Conservation (phyloP, 2,113 vertebrate species). For the Aldabrachelys gigantea region DNA sequence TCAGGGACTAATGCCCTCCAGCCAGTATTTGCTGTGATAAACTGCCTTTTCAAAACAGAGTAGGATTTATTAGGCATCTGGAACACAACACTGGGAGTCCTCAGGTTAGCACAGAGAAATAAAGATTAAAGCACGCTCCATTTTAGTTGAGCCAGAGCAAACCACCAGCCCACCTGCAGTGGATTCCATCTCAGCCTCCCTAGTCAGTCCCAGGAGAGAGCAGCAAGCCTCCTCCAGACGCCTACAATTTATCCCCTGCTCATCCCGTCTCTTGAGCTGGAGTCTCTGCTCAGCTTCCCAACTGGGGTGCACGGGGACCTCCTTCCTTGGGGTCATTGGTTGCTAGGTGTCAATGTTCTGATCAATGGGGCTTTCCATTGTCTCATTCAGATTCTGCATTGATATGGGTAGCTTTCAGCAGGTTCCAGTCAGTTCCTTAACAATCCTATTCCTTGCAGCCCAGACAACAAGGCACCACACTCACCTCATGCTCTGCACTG, state of each 20-base stretch:
- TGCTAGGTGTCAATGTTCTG: background rate
- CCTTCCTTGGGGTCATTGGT: background rate
- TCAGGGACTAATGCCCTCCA: background rate
- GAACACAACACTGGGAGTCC: background rate
- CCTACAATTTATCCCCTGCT: background rate
- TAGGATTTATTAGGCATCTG: background rate
- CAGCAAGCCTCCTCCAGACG: background rate
- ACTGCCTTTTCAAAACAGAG: background rate
- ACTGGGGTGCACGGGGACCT: background rate
- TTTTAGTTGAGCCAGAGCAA: background rate
- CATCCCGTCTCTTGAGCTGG: background rate
- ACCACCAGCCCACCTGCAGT: background rate
- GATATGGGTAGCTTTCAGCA: background rate
- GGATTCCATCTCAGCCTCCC: background rate
- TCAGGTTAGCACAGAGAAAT: background rate
- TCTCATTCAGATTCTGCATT: background rate
- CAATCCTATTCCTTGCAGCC: background rate
- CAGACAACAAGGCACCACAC: background rate
- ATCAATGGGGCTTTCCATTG: background rate
- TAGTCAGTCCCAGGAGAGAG: background rate
- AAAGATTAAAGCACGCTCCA: background rate
- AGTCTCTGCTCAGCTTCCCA: background rate
- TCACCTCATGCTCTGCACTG: background rate
- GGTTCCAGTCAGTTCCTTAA: background rate
- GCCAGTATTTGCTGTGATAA: background rate